Conservation (phyloP, 2,797 vertebrate species). For the Avahi laniger region DNA sequence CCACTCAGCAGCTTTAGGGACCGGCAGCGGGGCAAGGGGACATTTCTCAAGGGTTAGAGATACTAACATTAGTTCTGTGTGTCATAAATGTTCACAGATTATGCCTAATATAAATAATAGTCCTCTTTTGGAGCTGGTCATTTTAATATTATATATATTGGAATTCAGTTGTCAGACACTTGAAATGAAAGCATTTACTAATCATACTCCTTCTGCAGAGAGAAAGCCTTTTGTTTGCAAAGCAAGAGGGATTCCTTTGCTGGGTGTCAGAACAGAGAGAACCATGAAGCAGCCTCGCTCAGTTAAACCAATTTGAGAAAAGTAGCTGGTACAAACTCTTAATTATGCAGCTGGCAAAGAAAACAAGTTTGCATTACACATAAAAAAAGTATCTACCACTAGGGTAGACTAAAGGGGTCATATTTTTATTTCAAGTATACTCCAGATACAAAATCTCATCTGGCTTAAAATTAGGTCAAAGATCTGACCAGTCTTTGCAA, state of each 20-base stretch:
- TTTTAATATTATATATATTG: neutral
- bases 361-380: neutral
- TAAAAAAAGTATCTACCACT: neutral
- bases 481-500: neutral
- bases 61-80: neutral
- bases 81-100: neutral
- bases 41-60: neutral
- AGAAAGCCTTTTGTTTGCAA: constrained; percentile 21
- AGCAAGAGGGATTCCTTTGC: neutral
- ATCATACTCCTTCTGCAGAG: neutral
- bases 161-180: neutral
- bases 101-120: neutral
- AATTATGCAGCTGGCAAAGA: neutral
- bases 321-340: constrained; percentile 45
- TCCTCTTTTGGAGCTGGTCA: neutral
- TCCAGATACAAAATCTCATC: neutral
- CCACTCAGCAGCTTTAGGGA: neutral
- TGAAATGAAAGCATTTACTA: neutral
- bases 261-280: neutral
- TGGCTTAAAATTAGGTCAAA: neutral
- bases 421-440: neutral
- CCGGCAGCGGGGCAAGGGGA: too few species aligned
- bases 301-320: neutral
- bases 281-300: neutral
- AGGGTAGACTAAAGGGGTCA: neutral